phyloP scores from a whole-genome alignment of 2,888 invertebrate species.

The Pheosia gnoma region DNA sequence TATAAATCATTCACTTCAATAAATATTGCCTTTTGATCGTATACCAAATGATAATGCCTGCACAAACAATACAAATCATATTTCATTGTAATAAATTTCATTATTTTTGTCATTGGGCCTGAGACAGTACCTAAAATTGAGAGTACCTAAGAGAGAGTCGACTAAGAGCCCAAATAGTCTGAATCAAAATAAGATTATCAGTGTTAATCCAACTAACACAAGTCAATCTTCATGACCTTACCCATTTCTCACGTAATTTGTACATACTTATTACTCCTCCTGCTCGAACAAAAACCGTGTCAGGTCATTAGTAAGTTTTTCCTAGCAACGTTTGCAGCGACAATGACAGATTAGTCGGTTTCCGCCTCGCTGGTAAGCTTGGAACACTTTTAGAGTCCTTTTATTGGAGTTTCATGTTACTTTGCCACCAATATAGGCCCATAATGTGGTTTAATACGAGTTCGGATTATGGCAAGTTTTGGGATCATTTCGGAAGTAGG shows the following conservation, averaged over 20 bases:
- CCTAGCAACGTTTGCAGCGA: conserved; percentile 50
- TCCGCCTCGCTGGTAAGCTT: conserved; percentile 20
- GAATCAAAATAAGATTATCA: neutral
- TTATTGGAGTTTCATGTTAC: conserved; percentile 32
- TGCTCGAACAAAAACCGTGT: conserved; percentile 44
- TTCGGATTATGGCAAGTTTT: conserved; percentile 9
- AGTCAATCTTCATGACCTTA: conserved; percentile 27
- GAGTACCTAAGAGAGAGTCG: too few relatives aligned
- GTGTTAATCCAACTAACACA: conserved; percentile 12
- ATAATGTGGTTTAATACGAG: conserved; percentile 16
- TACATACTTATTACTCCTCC: conserved; percentile 19
- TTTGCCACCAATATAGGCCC: conserved; percentile 11
- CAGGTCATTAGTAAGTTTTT: conserved; percentile 62
- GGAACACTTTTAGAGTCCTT: conserved; percentile 32
- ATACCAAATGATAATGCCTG: too few relatives aligned
- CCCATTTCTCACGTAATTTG: conserved; percentile 14
- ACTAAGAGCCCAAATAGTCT: neutral
- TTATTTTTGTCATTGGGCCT: too few relatives aligned
- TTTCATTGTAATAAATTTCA: too few relatives aligned
- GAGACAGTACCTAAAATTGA: too few relatives aligned
- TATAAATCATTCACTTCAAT: too few relatives aligned
- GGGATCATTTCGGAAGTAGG: conserved; percentile 9
- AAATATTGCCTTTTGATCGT: too few relatives aligned
- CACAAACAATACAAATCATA: too few relatives aligned
- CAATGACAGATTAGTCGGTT: conserved; percentile 57